Percentiles rank a stretch among this genome's conserved stretches.
phyloP scores from a whole-genome alignment of 2,113 vertebrate species.

The Raja brachyura region DNA sequence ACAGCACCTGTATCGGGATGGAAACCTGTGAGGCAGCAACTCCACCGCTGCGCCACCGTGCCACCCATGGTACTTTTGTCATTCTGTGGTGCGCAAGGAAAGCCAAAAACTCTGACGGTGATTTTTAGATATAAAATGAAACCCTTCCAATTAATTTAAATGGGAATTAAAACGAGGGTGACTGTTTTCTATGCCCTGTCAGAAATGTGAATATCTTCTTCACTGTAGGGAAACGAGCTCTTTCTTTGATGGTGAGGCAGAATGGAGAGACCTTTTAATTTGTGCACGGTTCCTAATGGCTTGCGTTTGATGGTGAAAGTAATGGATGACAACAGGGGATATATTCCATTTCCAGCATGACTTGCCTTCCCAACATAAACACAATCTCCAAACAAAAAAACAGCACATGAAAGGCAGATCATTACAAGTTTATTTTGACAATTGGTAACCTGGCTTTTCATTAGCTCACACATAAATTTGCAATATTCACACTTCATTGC shows the following conservation, averaged over 20 bases:
- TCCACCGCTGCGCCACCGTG: too few species aligned
- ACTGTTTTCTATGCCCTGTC: background rate
- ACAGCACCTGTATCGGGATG: background rate
- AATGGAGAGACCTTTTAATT: background rate
- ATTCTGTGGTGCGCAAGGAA: background rate
- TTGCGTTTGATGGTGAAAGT: background rate
- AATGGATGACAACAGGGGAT: background rate
- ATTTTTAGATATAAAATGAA: background rate
- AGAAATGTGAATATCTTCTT: background rate
- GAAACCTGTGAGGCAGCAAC: background rate
- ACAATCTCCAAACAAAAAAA: background rate
- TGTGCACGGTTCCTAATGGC: background rate
- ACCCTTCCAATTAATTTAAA: background rate
- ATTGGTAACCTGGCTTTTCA: background rate
- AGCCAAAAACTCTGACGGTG: background rate
- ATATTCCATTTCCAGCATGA: background rate
- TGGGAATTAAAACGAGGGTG: background rate
- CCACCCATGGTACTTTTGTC: background rate
- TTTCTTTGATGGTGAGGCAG: background rate
- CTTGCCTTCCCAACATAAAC: background rate
- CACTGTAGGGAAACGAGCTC: background rate
- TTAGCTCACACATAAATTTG: background rate
- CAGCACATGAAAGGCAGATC: background rate
- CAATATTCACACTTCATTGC: conserved; percentile 9
- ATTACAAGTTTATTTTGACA: background rate